Conservation (phyloP, 2,113 vertebrate genomes). For the Pterocles gutturalis region DNA sequence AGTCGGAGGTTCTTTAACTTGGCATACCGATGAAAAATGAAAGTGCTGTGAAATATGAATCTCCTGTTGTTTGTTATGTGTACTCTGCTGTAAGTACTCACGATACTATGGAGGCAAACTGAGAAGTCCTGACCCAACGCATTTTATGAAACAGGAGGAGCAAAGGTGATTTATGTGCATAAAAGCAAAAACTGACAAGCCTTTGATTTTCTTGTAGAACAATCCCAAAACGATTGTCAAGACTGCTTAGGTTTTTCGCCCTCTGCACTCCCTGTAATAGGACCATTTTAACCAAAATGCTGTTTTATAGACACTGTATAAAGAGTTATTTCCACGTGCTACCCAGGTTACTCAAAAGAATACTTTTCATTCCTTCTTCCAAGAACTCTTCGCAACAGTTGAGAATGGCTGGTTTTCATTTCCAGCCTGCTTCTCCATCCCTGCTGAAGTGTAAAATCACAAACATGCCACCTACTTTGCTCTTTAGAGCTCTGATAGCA, state of each 20-base stretch:
- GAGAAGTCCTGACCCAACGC: background rate
- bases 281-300: conserved; percentile 7
- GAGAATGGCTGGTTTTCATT: background rate
- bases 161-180: conserved; percentile 63
- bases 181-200: conserved; percentile 54
- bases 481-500: background rate
- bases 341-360: background rate
- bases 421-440: background rate
- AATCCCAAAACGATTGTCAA: conserved; percentile 39
- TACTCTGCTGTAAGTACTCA: background rate
- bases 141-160: conserved; percentile 7
- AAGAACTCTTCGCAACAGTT: background rate
- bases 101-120: background rate
- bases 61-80: background rate
- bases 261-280: conserved; percentile 1
- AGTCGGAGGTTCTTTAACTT: background rate
- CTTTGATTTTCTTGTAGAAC: conserved; percentile 51
- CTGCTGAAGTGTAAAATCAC: background rate
- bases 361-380: background rate
- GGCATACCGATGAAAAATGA: background rate
- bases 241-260: background rate
- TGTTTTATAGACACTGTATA: conserved; percentile 2
- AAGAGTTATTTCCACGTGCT: conserved; percentile 6
- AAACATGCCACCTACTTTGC: background rate
- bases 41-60: background rate